Evolutionary conservation across 2,113 vertebrate genomes (phyloP), one percentile per base, ranked within the genome.

Genomic region (Phalacrocorax aristotelis): DNA sequence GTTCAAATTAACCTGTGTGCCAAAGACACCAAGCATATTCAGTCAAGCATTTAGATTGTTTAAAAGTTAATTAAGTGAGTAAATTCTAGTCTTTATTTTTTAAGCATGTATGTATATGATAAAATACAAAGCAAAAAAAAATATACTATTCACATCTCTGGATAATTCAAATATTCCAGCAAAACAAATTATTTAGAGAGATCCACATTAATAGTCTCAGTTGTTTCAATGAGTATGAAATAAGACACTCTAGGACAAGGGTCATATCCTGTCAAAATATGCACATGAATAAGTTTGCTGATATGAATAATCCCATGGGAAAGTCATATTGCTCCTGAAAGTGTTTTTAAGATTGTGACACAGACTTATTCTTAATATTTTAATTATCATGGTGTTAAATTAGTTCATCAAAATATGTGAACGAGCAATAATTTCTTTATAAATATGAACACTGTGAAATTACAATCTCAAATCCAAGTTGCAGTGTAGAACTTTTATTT

Each of bases 11-110:
- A 96, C 81, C 77, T 94, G 65, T 36, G 57, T 95, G 83, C 95
- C 65, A 97, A 97, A 95, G 83, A 94, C 61, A 97, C 86, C 89
- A 88, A 97, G 79, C 93, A 87, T 94, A 93, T 83, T 96, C 85
- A 97, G 32, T 96, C 95, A 96, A 89, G 96, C 68, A 87, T 82
- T 96, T 72, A 97, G 91, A 90, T 90, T 86, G 96, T 68, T 97
- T 95, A 96, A 96, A 98, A 85, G 55, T 76, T 97, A 97, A 95
- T 89, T 95, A 87, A 76, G 52, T 92, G 48, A 87, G 44, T 65
- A 95, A 95, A 90, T 96, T 95, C 23, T 75, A 69, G 46, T 44
- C 29, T 88, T 83, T 48, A 17, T 38, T 72, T 87, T 91, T 66
- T 51, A 38, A 61, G 26, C 54, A 89, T 54, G 32, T 44, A 38